Base-by-base conservation (phyloP, 2,888 invertebrate genomes). In the Nemapogon koenigi region DNA sequence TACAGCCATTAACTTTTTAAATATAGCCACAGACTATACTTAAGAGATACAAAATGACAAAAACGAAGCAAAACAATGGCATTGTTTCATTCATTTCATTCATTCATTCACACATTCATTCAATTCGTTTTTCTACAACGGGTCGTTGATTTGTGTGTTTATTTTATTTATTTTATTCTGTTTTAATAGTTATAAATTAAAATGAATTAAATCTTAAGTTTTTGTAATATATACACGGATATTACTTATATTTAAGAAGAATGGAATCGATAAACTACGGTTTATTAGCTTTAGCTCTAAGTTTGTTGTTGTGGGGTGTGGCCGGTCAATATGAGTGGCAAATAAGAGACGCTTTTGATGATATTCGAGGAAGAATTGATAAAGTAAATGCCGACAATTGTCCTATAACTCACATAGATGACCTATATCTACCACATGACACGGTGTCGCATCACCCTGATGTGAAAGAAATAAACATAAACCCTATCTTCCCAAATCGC, bases 291-390 rank as follows among this genome's bases (percentile, higher is more conserved):
- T 52, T 69, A 55, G 73, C 76, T 30, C 51, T 78, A 35, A 69
- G 67, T 55, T 62, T 55, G 50, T 63, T 76, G 47, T 48, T 72
- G 46, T 73, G 75, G 83, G 87, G 87, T 81, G 87, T 88, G 81
- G 83, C 85, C 71, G 90, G 87, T 16, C 94, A 94, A 61, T 94
- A 90, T 57, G 92, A 94, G 57, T 97, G 97, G 96, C 94, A 95
- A 73, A 75, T 86, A 14, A 84, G 90, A 41, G 97, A 98, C 76
- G 78, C 87, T 35, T 95, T 95, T 56, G 97, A 97, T 60, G 90
- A 93, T 66, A 85, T 97, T 43, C 87, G 91, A 52, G 82, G 87
- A 33, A 86, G 85, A 72, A 87, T 94, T 79, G 90, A 94, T 56
- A 86, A 87, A 61, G 90, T 97, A 3, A 89, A 84, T 38, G 81